phyloP scores from a whole-genome alignment of 2,888 invertebrate genomes.

The Gisinianus flammeolus region DNA sequence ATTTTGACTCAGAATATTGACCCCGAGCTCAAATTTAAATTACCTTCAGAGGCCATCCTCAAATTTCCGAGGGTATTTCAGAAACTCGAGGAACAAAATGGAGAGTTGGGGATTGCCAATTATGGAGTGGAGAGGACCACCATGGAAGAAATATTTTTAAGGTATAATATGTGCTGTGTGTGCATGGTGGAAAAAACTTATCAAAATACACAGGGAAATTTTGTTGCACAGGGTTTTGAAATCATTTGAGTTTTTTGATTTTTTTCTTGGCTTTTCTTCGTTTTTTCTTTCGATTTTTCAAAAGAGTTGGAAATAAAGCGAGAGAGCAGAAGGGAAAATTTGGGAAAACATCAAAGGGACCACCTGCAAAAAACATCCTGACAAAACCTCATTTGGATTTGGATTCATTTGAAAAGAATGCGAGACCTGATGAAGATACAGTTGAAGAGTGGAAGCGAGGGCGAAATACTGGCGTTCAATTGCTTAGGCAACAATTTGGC shows the following conservation, averaged over 20 bases:
- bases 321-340: not conserved
- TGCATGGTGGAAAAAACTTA: too few relatives aligned
- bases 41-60: not conserved
- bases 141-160: slow-evolving; percentile 13
- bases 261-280: too few relatives aligned
- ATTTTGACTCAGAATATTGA: not conserved
- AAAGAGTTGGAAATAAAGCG: not conserved
- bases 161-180: too few relatives aligned
- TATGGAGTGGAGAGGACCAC: slow-evolving; percentile 23
- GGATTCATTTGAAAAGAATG: not conserved
- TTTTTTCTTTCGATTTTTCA: too few relatives aligned
- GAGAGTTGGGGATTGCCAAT: slow-evolving; percentile 4
- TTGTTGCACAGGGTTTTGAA: too few relatives aligned
- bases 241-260: too few relatives aligned
- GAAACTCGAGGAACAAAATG: not conserved
- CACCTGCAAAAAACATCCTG: not conserved
- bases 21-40: not conserved
- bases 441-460: not conserved
- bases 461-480: not conserved
- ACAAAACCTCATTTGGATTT: not conserved
- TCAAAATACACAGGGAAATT: too few relatives aligned
- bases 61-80: not conserved
- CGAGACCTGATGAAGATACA: not conserved
- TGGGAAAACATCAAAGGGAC: not conserved
- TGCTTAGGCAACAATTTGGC: not conserved